These are phyloP conservation scores for Pachyseris speciosa DNA, from an alignment of 64 coral and sea anemone genomes.

Conservation along the genomic window DNA sequence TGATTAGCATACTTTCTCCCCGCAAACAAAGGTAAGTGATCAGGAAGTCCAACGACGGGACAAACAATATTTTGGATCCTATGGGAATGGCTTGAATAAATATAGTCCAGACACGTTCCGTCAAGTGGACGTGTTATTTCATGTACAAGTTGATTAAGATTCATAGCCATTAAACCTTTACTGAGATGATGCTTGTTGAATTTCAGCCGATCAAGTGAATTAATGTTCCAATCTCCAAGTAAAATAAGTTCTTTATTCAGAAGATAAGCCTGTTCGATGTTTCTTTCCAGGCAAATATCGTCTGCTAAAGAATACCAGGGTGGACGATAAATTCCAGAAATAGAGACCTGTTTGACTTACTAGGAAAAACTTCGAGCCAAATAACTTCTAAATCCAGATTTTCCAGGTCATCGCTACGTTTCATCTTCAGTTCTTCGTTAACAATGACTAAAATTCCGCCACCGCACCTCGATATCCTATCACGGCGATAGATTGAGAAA, in stretches of 20 bases:
- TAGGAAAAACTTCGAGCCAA: constrained; percentile 30
- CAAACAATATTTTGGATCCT: constrained; percentile 10
- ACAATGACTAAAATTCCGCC: constrained; percentile 37
- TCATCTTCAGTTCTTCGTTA: constrained; percentile 14
- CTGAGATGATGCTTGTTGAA: constrained; percentile 36
- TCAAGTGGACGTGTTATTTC: constrained; percentile 12
- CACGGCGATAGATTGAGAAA: constrained; percentile 30
- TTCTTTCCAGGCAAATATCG: constrained; percentile 15
- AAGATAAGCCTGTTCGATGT: constrained; percentile 41
- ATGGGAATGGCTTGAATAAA: constrained; percentile 16
- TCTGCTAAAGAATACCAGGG: constrained; percentile 16
- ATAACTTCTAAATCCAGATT: constrained; percentile 20
- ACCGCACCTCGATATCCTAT: constrained; percentile 13
- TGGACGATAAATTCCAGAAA: constrained; percentile 28
- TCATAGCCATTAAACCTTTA: constrained; percentile 32
- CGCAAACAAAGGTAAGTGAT: constrained; percentile 56
- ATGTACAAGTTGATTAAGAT: constrained; percentile 52
- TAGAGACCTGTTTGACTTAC: constrained; percentile 16
- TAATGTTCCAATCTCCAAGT: constrained; percentile 23
- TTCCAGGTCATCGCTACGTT: constrained; percentile 10
- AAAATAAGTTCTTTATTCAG: constrained; percentile 24
- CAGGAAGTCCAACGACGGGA: constrained; percentile 1
- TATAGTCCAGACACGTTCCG: constrained; percentile 32
- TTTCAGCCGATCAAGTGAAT: neutral
- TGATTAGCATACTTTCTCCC: constrained; percentile 6